Conservation (phyloP, 2,888 invertebrate species). For the Taphrorychus bicolor region DNA sequence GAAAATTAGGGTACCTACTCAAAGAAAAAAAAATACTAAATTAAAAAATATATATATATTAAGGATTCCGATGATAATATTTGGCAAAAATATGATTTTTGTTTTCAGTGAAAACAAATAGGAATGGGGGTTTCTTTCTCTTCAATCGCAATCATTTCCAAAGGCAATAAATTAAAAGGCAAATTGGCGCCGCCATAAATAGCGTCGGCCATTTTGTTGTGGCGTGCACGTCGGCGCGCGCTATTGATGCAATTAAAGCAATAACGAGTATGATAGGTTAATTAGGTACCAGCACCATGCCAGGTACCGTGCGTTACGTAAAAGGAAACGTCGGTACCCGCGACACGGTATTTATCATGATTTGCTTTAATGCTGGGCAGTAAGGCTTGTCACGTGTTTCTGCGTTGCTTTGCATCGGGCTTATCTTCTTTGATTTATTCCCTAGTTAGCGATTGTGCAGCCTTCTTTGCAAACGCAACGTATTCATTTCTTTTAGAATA, state of each 20-base stretch:
- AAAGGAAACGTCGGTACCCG: slow-evolving; percentile 30
- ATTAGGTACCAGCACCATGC: slow-evolving; percentile 38
- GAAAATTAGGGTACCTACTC: too few species aligned
- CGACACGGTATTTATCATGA: slow-evolving; percentile 32
- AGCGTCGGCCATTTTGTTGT: slow-evolving; percentile 34
- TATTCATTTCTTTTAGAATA: too few species aligned
- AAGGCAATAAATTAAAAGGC: slow-evolving; percentile 24
- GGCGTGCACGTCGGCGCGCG: slow-evolving; percentile 26
- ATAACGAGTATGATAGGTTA: slow-evolving; percentile 39
- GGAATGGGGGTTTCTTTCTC: too few species aligned
- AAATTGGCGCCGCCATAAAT: slow-evolving; percentile 37
- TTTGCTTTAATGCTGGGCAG: slow-evolving; percentile 17
- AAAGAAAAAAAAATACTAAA: too few species aligned
- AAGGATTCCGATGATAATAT: too few species aligned
- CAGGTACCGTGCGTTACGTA: slow-evolving; percentile 32
- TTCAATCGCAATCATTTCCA: not conserved
- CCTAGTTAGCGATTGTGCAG: not conserved
- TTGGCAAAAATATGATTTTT: too few species aligned
- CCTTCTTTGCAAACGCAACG: not conserved
- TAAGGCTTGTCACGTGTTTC: slow-evolving; percentile 6
- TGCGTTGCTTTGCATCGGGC: not conserved
- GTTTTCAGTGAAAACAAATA: too few species aligned
- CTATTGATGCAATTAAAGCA: slow-evolving; percentile 39
- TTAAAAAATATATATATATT: too few species aligned
- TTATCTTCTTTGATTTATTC: slow-evolving; percentile 2